Base-by-base conservation (phyloP, 2,888 invertebrate genomes). In the Hermaeophaga mercurialis region DNA sequence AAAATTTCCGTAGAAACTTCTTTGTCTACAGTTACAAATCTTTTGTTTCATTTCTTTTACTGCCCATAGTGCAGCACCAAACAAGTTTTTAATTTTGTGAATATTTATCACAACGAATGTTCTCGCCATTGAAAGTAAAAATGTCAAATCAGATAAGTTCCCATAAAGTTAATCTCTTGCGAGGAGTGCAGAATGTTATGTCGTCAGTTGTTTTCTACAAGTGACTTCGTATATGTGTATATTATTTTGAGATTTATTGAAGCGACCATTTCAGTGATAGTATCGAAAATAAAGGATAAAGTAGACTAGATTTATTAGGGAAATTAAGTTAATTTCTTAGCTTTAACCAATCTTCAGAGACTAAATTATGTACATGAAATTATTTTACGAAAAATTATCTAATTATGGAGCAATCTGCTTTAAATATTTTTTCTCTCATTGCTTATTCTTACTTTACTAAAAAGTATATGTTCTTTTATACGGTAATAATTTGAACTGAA, bases 61-160 rank as follows among this genome's bases (percentile, higher is more conserved):
- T 26, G 26, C 47, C 36, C 36, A 14, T 24, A 7, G 45, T 39
- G 45, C 11, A 41, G 44, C 33, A 19, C 34, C 31, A 36, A 54
- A 54, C 54, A 46, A 58, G 50, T 58, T 58, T 54, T 50, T 54
- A 48, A 54, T 46, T 31, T 41, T 22, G 28, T 38, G 19, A 50
- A 33, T 50, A 36, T 43, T 41, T 46, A 52, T 47, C 44, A 28
- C 28, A 33, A 48, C 19, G 18, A 28, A 14, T 33, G 31, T 24
- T 4, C 36, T 17, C 22, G 31, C 34, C 52, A 26, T 17, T 43
- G 47, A 47, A 33, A 47, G 38, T 36, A 47, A 47, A 41, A 54
- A 38, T 33, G 9, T 47, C 36, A 19, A 48, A 56, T 56, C 55
- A 56, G 49, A 55, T 55, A 55, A 55, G 36, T 49, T 43, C 31